These are phyloP conservation scores for Tyria jacobaeae DNA, from an alignment of 2,888 invertebrate species.

Conservation along the genomic window DNA sequence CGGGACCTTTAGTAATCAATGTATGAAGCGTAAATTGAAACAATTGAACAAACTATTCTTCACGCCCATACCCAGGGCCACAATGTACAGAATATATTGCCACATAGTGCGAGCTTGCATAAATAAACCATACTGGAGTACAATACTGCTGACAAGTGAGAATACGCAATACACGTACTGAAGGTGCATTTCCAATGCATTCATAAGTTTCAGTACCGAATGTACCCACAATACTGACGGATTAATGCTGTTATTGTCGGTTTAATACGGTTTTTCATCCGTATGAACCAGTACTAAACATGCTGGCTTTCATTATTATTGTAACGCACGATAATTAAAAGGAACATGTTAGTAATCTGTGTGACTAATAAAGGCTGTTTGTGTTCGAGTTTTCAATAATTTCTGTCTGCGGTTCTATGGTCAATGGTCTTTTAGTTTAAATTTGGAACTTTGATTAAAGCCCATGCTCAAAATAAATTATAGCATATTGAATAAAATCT, in stretches of 20 bases:
- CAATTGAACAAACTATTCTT: slow-evolving; percentile 48
- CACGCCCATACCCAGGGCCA: slow-evolving; percentile 31
- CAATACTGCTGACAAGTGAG: slow-evolving; percentile 41
- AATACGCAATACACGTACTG: slow-evolving; percentile 42
- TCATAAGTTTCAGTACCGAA: slow-evolving; percentile 28
- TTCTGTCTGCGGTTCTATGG: background rate
- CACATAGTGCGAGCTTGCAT: slow-evolving; percentile 38
- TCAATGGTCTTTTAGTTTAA: background rate
- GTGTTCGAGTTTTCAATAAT: background rate
- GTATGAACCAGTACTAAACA: background rate
- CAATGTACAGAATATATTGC: slow-evolving; percentile 45
- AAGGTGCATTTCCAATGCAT: slow-evolving; percentile 42
- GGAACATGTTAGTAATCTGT: background rate
- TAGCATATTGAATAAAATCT: no score
- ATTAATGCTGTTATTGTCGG: slow-evolving; percentile 31
- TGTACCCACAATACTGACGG: slow-evolving; percentile 21
- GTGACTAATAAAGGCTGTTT: background rate
- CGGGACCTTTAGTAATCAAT: slow-evolving; percentile 6
- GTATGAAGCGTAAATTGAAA: slow-evolving; percentile 38
- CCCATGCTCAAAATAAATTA: no score
- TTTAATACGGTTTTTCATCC: slow-evolving; percentile 8
- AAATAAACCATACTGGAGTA: slow-evolving; percentile 40
- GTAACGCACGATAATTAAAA: background rate
- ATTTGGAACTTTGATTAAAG: background rate
- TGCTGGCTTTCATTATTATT: background rate